Conservation (phyloP, 2,888 invertebrate genomes). For the Pyrocoelia pectoralis region DNA sequence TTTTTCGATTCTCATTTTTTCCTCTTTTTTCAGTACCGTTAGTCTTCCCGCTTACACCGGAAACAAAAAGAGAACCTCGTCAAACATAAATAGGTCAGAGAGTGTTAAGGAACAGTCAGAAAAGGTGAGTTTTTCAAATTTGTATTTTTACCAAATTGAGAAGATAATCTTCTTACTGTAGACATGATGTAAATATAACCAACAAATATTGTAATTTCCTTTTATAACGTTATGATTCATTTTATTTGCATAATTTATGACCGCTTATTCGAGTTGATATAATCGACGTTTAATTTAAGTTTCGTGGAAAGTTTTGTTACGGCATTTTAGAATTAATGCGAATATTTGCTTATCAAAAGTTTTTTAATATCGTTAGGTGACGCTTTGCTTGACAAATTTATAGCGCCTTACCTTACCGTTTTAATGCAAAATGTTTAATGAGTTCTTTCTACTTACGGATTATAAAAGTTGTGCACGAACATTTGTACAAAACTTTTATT, state of each 20-base stretch:
- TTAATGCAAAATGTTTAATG: too few species aligned
- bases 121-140: constrained; percentile 48
- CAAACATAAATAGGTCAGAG: constrained; percentile 58
- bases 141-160: too few species aligned
- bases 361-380: neutral
- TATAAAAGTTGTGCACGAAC: too few species aligned
- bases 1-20: constrained; percentile 1
- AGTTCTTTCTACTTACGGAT: too few species aligned
- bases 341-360: neutral
- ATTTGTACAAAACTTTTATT: too few species aligned
- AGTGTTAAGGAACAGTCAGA: constrained; percentile 61
- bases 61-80: constrained; percentile 52
- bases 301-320: neutral
- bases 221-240: constrained; percentile 9
- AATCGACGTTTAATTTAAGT: neutral
- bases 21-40: constrained; percentile 51
- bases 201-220: constrained; percentile 8
- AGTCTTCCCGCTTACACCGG: constrained; percentile 54
- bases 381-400: neutral
- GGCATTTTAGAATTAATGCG: too few species aligned
- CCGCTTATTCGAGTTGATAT: constrained; percentile 8
- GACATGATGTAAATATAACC: neutral
- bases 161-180: too few species aligned
- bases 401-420: too few species aligned
- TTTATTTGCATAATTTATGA: constrained; percentile 12